Conservation (phyloP, 2,113 vertebrate species). For the Mesembrinibis cayennensis region DNA sequence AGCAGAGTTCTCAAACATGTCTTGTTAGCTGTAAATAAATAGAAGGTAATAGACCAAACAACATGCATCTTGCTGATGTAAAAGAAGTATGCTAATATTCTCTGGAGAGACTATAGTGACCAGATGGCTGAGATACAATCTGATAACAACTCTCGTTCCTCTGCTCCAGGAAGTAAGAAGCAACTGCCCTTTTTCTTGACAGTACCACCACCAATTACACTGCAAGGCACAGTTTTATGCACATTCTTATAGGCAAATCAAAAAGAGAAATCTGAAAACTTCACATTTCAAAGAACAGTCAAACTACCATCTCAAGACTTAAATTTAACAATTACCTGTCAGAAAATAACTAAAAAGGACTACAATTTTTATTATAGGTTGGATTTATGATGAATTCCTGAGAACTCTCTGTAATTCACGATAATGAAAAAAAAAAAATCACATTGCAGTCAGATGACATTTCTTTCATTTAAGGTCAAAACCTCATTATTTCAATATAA, state of each 20-base stretch:
- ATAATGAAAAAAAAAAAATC: not conserved
- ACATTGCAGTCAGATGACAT: not conserved
- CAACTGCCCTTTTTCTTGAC: not conserved
- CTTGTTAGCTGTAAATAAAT: not conserved
- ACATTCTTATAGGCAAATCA: not conserved
- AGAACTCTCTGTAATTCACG: not conserved
- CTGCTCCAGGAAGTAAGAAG: not conserved
- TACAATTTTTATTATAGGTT: not conserved
- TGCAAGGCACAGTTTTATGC: too few species aligned
- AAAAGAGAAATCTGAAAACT: not conserved
- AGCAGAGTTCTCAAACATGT: not conserved
- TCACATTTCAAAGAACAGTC: not conserved
- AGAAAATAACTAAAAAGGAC: not conserved
- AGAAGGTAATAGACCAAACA: not conserved
- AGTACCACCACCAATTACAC: not conserved
- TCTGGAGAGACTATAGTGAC: not conserved
- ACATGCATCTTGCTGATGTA: not conserved
- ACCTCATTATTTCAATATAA: not conserved
- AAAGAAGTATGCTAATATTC: not conserved
- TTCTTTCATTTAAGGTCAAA: constrained; percentile 14
- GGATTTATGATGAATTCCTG: not conserved
- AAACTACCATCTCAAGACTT: not conserved
- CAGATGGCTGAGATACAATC: not conserved
- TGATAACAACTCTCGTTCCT: not conserved
- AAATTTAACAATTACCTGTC: not conserved